Evolutionary conservation across 1,140 invertebrate genomes (phyloP).

Genomic region (Aradophagus sp.): DNA sequence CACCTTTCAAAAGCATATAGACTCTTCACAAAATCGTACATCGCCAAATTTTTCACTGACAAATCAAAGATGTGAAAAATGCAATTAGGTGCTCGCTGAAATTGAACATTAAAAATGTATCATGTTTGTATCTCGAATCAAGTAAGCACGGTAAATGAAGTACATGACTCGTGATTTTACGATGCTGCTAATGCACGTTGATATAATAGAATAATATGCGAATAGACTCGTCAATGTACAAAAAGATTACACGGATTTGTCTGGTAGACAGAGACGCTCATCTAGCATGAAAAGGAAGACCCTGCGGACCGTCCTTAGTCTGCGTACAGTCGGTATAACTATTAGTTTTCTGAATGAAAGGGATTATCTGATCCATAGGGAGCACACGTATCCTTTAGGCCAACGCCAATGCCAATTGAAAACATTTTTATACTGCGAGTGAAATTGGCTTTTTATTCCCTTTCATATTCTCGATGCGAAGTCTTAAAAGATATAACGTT

Average conservation of each 20-base stretch:
- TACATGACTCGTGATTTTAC: conserved; percentile 53
- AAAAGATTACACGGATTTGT: conserved; percentile 46
- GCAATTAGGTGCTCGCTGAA: too few relatives aligned
- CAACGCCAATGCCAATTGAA: conserved; percentile 43
- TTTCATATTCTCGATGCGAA: conserved; percentile 12
- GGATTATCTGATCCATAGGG: conserved; percentile 55
- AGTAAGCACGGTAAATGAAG: conserved; percentile 30
- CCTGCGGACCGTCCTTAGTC: conserved; percentile 42
- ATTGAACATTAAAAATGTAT: conserved; percentile 32
- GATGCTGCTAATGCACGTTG: conserved; percentile 57
- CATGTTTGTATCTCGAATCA: conserved; percentile 31
- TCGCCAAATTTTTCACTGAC: too few relatives aligned
- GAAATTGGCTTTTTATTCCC: conserved; percentile 41
- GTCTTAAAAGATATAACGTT: conserved; percentile 21
- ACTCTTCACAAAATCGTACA: too few relatives aligned
- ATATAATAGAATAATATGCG: conserved; percentile 37
- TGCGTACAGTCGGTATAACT: conserved; percentile 48
- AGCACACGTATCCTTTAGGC: conserved; percentile 42
- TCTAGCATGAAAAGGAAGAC: conserved; percentile 66
- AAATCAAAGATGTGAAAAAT: too few relatives aligned
- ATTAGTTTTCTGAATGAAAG: conserved; percentile 56
- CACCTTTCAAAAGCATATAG: too few relatives aligned
- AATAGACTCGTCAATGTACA: conserved; percentile 25
- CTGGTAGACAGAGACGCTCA: conserved; percentile 43
- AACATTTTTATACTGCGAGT: conserved; percentile 45